Evolutionary conservation across 1,140 invertebrate species (phyloP).

Genomic region (Steinernema khuongi): DNA sequence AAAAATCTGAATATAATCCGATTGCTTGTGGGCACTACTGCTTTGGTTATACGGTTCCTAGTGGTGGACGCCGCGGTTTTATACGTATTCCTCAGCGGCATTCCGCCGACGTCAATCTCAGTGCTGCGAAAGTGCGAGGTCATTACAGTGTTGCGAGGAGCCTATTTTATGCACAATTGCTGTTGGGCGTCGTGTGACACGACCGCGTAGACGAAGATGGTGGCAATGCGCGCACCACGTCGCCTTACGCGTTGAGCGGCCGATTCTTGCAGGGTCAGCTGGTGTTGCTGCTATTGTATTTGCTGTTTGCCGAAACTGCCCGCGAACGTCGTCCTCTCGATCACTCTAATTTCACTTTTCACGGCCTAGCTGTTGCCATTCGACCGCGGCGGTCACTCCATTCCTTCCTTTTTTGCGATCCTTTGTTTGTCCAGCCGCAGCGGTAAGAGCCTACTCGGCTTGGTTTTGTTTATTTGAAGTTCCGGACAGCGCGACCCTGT

Average conservation of each 20-base stretch:
- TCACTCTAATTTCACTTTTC: too few relatives aligned
- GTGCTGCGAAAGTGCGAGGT: not conserved
- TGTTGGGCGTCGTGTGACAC: not conserved
- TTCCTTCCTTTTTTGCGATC: not conserved
- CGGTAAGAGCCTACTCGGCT: not conserved
- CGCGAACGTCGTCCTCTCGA: not conserved
- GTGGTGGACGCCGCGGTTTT: too few relatives aligned
- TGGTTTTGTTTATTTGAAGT: not conserved
- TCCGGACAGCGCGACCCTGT: not conserved
- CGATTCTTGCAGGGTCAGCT: not conserved
- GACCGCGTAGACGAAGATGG: not conserved
- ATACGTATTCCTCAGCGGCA: too few relatives aligned
- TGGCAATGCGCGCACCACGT: not conserved
- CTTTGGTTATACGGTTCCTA: too few relatives aligned
- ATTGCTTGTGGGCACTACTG: too few relatives aligned
- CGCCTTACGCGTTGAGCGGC: not conserved
- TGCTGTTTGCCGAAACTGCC: slow-evolving; percentile 1
- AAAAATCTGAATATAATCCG: too few relatives aligned
- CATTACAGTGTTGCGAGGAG: not conserved
- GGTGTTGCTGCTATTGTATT: slow-evolving; percentile 6
- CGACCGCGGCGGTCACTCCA: not conserved
- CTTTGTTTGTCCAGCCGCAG: not conserved
- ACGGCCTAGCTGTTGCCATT: too few relatives aligned
- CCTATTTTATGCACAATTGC: not conserved
- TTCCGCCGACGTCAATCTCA: not conserved